Conservation (phyloP, 2,797 vertebrate species). For the Melanogrammus aeglefinus region DNA sequence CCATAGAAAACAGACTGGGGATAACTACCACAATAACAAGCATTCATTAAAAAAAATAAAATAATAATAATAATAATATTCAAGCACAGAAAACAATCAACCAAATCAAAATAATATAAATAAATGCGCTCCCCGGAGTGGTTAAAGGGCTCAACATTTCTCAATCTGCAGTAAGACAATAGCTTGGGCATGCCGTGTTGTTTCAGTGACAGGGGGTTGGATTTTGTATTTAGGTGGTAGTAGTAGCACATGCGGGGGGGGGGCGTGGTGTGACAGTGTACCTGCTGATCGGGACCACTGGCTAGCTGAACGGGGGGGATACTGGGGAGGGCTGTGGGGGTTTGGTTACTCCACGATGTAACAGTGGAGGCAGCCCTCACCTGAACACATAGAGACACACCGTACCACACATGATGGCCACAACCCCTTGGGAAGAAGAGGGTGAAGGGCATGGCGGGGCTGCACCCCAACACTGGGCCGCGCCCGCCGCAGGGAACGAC, state of each 20-base stretch:
- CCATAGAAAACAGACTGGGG: neutral
- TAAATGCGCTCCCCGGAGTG: too few relatives aligned
- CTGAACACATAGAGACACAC: constrained; percentile 88
- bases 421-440: neutral
- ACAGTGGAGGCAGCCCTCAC: constrained; percentile 97
- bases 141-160: neutral
- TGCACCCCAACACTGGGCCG: neutral
- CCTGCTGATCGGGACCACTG: constrained; percentile 89
- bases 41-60: too few relatives aligned
- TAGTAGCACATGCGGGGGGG: neutral
- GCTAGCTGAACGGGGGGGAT: constrained; percentile 82
- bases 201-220: neutral
- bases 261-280: constrained; percentile 64
- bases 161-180: neutral
- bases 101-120: too few relatives aligned
- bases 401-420: constrained; percentile 53
- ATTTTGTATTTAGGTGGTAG: neutral
- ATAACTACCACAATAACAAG: neutral
- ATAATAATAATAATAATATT: neutral
- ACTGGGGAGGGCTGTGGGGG: constrained; percentile 94
- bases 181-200: neutral
- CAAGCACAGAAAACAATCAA: neutral
- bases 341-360: constrained; percentile 99
- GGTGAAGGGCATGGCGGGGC: neutral
- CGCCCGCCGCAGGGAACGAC: neutral